Base-by-base conservation (phyloP, 2,888 invertebrate species). In the Byasa hedistus region DNA sequence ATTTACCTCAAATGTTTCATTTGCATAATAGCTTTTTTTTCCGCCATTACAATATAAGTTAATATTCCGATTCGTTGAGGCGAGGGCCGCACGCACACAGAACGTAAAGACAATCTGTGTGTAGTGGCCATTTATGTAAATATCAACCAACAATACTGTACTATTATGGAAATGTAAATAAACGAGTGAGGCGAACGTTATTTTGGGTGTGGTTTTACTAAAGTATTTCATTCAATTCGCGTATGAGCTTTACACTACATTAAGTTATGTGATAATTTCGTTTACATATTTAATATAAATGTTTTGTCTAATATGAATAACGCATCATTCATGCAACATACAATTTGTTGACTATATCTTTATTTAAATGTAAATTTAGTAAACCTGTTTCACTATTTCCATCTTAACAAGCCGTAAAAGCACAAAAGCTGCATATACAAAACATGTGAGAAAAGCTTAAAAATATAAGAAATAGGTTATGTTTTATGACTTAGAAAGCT, bases 21-120 rank as follows among this genome's bases (percentile, higher is more conserved):
- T 91, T 90, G 89, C 91, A 91, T 91, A 91, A 91, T 90, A 86
- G 89, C 89, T 88, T 90, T 91, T 88, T 88, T 90, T 89, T 83
- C 89, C 79, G 85, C 83, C 85, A 85, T 87, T 86, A 87, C 86
- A 89, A 89, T 88, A 91, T 89, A 87, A 83, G 85, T 89, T 89
- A 91, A 91, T 90, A 89, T 91, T 90, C 85, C 86, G 88, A 90
- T 89, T 90, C 84, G 88, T 83, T 81, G 78, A 81, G 80, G 81
- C 82, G 79, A 82, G 87, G 89, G 86, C 84, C 87, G 88, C 91
- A 91, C 91, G 90, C 91, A 91, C 90, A 84, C 82, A 86, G 84
- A 88, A 87, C 89, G 86, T 90, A 87, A 89, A 91, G 89, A 90
- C 88, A 89, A 90, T 89, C 87, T 87, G 87, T 88, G 82, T 82